These are phyloP conservation scores for Deilephila porcellus DNA, from an alignment of 2,888 invertebrate genomes.

Conservation along the genomic window DNA sequence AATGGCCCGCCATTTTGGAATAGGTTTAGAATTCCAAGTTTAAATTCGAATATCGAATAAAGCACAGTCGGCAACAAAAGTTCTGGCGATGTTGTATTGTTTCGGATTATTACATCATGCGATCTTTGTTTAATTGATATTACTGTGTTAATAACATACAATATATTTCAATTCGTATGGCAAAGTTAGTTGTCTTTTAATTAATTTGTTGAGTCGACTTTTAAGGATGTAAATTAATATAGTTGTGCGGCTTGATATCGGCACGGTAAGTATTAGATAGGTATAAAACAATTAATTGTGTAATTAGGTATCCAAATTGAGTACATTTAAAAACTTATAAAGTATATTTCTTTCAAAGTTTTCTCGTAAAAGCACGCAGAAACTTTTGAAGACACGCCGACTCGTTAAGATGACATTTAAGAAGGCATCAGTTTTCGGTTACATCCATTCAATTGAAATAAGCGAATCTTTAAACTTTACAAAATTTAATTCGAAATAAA, in stretches of 20 bases:
- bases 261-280: too few relatives aligned
- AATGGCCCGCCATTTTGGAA: slow-evolving; percentile 65
- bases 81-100: neutral
- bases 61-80: slow-evolving; percentile 39
- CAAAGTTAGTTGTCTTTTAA: neutral
- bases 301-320: too few relatives aligned
- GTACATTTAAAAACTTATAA: neutral
- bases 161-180: neutral
- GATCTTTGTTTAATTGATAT: neutral
- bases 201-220: too few relatives aligned
- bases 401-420: neutral
- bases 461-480: slow-evolving; percentile 30
- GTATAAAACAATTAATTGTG: too few relatives aligned
- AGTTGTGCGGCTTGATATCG: too few relatives aligned
- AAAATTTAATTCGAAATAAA: slow-evolving; percentile 37
- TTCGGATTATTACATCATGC: neutral
- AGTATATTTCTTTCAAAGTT: neutral
- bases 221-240: too few relatives aligned
- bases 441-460: slow-evolving; percentile 5
- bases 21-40: slow-evolving; percentile 54
- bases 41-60: slow-evolving; percentile 52
- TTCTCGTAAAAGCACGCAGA: neutral
- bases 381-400: neutral
- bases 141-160: too few relatives aligned
- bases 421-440: neutral